A percentile compares a stretch with the other conserved stretches of the same genome.
Evolutionary conservation across 2,113 vertebrate genomes (phyloP).

Genomic region (Notarius lentiginosus): DNA sequence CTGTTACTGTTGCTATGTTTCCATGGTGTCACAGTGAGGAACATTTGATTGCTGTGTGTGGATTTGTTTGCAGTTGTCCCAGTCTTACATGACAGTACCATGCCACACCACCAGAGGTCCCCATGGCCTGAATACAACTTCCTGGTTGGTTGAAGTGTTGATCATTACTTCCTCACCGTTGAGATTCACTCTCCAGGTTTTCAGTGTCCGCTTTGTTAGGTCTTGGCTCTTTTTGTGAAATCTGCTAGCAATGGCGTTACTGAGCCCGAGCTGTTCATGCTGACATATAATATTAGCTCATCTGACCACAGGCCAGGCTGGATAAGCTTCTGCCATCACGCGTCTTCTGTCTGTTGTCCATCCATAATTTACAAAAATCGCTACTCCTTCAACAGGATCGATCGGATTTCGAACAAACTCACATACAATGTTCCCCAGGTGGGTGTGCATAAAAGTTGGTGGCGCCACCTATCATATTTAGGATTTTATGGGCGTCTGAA

Average conservation of each 20-base stretch:
- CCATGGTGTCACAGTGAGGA: constrained; percentile 10
- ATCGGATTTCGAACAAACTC: no score
- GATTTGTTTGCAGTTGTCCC: background rate
- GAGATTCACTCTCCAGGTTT: background rate
- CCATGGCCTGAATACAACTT: background rate
- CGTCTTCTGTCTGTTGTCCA: no score
- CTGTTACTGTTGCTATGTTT: constrained; percentile 20
- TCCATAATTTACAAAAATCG: no score
- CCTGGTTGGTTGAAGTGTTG: background rate
- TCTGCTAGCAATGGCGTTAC: no score
- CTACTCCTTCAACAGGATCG: no score
- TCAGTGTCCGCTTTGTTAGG: background rate
- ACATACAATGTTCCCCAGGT: no score
- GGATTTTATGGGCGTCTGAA: no score
- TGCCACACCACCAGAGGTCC: constrained; percentile 8
- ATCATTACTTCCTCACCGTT: background rate
- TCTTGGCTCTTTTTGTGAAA: background rate
- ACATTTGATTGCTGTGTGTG: background rate
- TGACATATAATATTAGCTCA: no score
- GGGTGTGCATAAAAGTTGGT: no score
- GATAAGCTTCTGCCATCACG: no score
- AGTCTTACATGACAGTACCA: background rate
- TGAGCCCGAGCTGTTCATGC: background rate
- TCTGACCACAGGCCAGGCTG: no score
- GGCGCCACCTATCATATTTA: no score